These are phyloP conservation scores for Phthorimaea operculella DNA, from an alignment of 1,140 invertebrate species.

Conservation along the genomic window DNA sequence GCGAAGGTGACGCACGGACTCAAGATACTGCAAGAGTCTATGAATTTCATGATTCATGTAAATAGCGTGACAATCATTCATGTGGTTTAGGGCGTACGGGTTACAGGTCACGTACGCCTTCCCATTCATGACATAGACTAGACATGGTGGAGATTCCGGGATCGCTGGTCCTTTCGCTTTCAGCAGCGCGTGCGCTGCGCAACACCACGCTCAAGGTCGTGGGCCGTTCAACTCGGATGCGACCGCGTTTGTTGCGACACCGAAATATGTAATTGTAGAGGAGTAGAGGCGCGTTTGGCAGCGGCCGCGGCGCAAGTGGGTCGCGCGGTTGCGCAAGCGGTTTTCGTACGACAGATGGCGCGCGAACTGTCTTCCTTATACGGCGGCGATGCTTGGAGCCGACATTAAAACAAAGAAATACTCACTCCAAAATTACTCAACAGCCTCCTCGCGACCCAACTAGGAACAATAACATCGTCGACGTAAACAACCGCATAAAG, in stretches of 20 bases:
- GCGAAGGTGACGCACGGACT: conserved; percentile 37
- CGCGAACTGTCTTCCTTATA: conserved; percentile 49
- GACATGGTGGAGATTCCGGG: conserved; percentile 35
- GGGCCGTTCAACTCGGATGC: conserved; percentile 66
- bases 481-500: neutral
- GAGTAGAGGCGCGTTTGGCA: conserved; percentile 57
- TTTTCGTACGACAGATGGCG: conserved; percentile 56
- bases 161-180: conserved; percentile 55
- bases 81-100: conserved; percentile 21
- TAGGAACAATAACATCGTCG: neutral
- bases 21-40: conserved; percentile 2
- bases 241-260: conserved; percentile 58
- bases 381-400: conserved; percentile 14
- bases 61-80: conserved; percentile 9
- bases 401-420: conserved; percentile 2
- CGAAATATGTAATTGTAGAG: conserved; percentile 63
- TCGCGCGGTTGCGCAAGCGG: conserved; percentile 54
- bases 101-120: conserved; percentile 45
- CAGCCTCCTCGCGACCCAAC: neutral
- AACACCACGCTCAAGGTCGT: conserved; percentile 54
- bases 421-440: neutral
- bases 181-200: conserved; percentile 49
- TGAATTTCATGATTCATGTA: conserved; percentile 1
- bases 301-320: conserved; percentile 57
- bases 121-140: conserved; percentile 9